These are phyloP conservation scores for Spilarctia lutea DNA, from an alignment of 2,888 invertebrate genomes.

Conservation along the genomic window DNA sequence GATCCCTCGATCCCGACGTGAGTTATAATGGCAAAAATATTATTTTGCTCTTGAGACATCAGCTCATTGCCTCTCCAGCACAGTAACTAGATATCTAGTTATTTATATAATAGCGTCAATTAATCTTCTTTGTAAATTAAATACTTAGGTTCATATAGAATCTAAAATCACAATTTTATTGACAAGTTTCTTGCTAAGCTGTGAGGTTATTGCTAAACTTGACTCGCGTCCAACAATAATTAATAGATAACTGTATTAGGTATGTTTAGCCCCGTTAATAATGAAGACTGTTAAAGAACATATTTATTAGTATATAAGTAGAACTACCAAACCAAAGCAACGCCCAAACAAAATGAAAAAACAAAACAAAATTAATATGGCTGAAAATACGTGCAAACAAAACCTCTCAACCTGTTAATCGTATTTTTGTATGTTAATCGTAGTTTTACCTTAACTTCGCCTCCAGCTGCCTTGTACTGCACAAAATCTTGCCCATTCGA, in stretches of 20 bases:
- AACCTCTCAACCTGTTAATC: slow-evolving; percentile 47
- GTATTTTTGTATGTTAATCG: slow-evolving; percentile 16
- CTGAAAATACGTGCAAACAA: slow-evolving; percentile 39
- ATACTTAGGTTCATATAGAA: background rate
- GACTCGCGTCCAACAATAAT: background rate
- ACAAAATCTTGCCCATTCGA: slow-evolving; percentile 96
- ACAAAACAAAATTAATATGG: slow-evolving; percentile 26
- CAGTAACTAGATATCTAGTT: too few species aligned
- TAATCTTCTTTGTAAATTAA: background rate
- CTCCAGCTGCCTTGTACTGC: slow-evolving; percentile 95
- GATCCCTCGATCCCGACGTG: too few species aligned
- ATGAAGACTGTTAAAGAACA: background rate
- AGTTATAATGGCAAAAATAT: too few species aligned
- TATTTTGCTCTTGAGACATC: too few species aligned
- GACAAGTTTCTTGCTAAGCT: background rate
- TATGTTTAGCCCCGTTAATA: background rate
- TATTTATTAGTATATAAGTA: background rate
- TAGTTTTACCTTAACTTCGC: slow-evolving; percentile 93
- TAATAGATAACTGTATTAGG: background rate
- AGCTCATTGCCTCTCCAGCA: too few species aligned
- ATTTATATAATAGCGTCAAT: too few species aligned
- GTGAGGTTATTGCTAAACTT: background rate
- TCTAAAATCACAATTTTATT: background rate
- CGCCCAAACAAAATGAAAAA: slow-evolving; percentile 24
- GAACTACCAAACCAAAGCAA: slow-evolving; percentile 28